A percentile compares a stretch with the other conserved stretches of the same genome.
Conservation (phyloP, 2,113 vertebrate genomes). For the Corydoras maculifer region DNA sequence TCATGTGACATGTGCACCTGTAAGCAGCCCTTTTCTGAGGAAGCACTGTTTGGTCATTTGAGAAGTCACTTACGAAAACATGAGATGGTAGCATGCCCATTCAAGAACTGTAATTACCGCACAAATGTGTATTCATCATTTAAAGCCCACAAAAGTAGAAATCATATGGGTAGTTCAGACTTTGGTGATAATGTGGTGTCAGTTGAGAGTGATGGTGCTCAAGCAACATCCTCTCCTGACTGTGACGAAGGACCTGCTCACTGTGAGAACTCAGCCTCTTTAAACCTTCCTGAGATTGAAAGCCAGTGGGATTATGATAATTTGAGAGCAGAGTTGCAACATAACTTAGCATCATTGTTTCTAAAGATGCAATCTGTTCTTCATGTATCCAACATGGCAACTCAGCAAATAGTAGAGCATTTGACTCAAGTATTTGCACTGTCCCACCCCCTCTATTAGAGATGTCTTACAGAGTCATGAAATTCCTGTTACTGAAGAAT, state of each 20-base stretch:
- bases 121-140: conserved; percentile 43
- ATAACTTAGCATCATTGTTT: conserved; percentile 31
- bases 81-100: conserved; percentile 38
- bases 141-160: conserved; percentile 45
- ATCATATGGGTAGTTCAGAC: conserved; percentile 28
- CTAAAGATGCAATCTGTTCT: conserved; percentile 38
- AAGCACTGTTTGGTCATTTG: conserved; percentile 20
- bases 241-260: conserved; percentile 25
- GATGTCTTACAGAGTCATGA: conserved; percentile 17
- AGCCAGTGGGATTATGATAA: conserved; percentile 15
- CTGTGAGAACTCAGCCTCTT: neutral
- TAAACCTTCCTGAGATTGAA: neutral
- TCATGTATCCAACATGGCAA: conserved; percentile 32
- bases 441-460: conserved; percentile 24
- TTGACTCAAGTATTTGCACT: conserved; percentile 23
- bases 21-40: conserved; percentile 34
- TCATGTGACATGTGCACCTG: conserved; percentile 19
- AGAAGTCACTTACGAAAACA: conserved; percentile 34
- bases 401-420: conserved; percentile 25
- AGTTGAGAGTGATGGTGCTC: conserved; percentile 1
- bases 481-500: conserved; percentile 4
- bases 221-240: neutral
- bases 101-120: neutral
- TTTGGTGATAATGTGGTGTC: conserved; percentile 20
- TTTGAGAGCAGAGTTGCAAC: conserved; percentile 28